phyloP scores from a whole-genome alignment of 2,888 invertebrate species.

The Actias luna region DNA sequence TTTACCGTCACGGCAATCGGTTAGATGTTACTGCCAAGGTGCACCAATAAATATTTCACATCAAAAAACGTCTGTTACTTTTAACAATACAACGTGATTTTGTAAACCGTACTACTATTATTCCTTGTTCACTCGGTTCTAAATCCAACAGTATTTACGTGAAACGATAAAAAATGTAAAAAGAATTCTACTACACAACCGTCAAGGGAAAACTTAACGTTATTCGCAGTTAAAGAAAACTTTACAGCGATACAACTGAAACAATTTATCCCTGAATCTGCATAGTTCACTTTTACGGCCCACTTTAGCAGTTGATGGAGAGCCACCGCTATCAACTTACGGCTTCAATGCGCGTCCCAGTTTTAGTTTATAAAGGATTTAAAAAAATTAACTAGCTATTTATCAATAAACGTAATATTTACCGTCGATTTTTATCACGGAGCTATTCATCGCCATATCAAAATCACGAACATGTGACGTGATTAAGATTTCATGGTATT shows the following conservation, averaged over 20 bases:
- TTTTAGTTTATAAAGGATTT: conserved; percentile 23
- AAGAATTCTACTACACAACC: neutral
- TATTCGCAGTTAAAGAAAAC: conserved; percentile 10
- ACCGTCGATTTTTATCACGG: neutral
- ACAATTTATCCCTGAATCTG: conserved; percentile 27
- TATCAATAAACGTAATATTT: neutral
- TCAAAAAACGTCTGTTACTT: no score
- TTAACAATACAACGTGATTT: no score
- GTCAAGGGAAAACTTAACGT: conserved; percentile 11
- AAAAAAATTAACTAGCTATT: conserved; percentile 14
- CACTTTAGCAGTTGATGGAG: conserved; percentile 39
- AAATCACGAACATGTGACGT: no score
- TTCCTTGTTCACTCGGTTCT: neutral
- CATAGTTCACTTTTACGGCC: conserved; percentile 37
- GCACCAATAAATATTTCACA: no score
- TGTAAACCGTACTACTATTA: neutral
- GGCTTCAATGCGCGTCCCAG: conserved; percentile 30
- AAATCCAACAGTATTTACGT: neutral
- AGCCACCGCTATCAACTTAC: conserved; percentile 29
- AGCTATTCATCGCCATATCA: neutral
- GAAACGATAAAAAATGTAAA: conserved; percentile 2
- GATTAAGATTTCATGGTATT: no score
- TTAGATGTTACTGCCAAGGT: no score
- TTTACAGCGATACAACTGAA: conserved; percentile 16
- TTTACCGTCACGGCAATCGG: no score